Conservation (phyloP, 2,113 vertebrate species). For the Tetrao urogallus region DNA sequence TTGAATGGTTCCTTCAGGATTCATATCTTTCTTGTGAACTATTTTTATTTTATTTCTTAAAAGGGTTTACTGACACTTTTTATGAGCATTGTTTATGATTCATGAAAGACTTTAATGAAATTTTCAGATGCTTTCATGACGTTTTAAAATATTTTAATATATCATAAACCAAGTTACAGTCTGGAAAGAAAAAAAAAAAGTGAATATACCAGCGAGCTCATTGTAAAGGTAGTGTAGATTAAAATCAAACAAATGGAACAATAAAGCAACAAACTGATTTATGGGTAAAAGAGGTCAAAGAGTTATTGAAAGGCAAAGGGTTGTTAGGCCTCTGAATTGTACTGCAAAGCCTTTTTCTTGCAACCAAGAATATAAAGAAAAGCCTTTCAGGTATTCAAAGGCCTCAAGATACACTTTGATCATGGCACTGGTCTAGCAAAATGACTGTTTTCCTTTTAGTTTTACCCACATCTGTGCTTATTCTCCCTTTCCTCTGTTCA, state of each 20-base stretch:
- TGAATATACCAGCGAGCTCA: neutral
- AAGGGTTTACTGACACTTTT: neutral
- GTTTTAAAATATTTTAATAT: neutral
- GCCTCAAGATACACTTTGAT: neutral
- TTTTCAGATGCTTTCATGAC: neutral
- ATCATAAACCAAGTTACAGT: neutral
- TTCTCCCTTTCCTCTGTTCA: neutral
- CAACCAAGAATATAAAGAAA: neutral
- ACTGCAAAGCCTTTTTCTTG: neutral
- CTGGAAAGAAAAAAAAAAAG: neutral
- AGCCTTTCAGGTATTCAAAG: neutral
- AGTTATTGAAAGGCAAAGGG: neutral
- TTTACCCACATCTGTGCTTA: neutral
- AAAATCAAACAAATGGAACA: neutral
- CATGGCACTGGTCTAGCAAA: neutral
- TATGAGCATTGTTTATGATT: neutral
- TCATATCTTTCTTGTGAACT: neutral
- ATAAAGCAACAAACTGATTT: neutral
- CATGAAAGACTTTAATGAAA: neutral
- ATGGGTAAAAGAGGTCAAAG: neutral
- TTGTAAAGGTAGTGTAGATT: neutral
- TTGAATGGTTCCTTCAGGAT: neutral
- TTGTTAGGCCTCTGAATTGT: neutral
- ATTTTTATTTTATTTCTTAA: neutral
- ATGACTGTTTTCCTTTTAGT: neutral